Conservation (phyloP, 1,140 invertebrate species). For the Geopemphigus sp. region DNA sequence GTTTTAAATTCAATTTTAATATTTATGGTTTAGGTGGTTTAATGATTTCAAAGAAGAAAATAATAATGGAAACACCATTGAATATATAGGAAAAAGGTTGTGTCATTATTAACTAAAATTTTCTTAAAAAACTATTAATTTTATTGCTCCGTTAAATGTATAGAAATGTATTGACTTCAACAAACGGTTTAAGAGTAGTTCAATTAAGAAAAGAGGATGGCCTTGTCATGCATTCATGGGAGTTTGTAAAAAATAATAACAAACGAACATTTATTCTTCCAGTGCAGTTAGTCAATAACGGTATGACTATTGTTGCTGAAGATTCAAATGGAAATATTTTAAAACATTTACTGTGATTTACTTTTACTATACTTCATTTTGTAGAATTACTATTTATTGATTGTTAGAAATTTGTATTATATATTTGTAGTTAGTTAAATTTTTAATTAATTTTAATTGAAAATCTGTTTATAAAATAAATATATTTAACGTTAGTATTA, state of each 20-base stretch:
- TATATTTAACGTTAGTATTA: neutral
- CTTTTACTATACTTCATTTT: neutral
- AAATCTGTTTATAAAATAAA: neutral
- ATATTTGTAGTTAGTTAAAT: neutral
- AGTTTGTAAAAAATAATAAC: slow-evolving; percentile 61
- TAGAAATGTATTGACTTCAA: slow-evolving; percentile 64
- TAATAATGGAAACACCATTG: neutral
- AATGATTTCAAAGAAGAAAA: slow-evolving; percentile 40
- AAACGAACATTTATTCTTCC: slow-evolving; percentile 63
- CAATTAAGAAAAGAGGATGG: slow-evolving; percentile 66
- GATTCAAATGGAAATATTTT: slow-evolving; percentile 58
- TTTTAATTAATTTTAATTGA: slow-evolving; percentile 1
- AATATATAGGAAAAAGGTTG: slow-evolving; percentile 21
- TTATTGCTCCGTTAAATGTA: slow-evolving; percentile 50
- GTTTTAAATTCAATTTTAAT: neutral
- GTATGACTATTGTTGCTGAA: slow-evolving; percentile 57
- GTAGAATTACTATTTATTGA: neutral
- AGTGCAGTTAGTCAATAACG: slow-evolving; percentile 54
- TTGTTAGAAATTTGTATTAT: neutral
- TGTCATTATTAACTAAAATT: slow-evolving; percentile 53
- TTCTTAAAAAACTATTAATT: neutral
- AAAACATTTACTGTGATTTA: slow-evolving; percentile 53
- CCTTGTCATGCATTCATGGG: slow-evolving; percentile 66
- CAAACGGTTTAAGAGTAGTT: slow-evolving; percentile 66
- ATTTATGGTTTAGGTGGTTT: slow-evolving; percentile 28